Base-by-base conservation (phyloP, 1,140 invertebrate genomes). In the Caerostris darwini region DNA sequence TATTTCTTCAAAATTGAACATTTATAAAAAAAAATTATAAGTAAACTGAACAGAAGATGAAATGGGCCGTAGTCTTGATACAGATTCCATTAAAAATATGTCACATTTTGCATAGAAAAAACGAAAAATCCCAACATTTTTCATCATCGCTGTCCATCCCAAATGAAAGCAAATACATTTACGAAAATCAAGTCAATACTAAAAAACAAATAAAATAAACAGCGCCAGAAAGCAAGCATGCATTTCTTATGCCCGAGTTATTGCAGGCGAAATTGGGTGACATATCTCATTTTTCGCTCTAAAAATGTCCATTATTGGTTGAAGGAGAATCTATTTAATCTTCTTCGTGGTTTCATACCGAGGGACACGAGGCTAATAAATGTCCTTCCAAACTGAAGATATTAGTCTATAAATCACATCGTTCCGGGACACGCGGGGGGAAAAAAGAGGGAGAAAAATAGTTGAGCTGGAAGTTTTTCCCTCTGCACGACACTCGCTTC, bases 351-450 rank as follows among this genome's bases (percentile, higher is more conserved):
- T 53, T 88, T 53, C 59, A 53, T 57, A 7, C n/a, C 58, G 50
- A 50, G 53, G 58, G 86, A 88, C 59, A 64, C 56, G 50, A 88
- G 56, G 6, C 86, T 88, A 54, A 88, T 88, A 88, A 88, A 88
- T 59, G 58, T 88, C 86, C 86, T 64, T 88, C 86, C 59, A 83
- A 83, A 64, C 58, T 17, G 56, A 88, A 64, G 86, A 64, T 88
- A 88, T 88, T 88, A 50, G 58, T 61, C 61, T 10, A 88, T 88
- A 88, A 88, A 88, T 88, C 86, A 88, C 50, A n/a, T 61, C 5
- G 34, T 64, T 61, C 34, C 10, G 53, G 10, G 82, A 83, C 14
- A 83, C 7, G 7, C 82, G 17, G 54, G 7, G 53, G 3, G 14
- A 58, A 10, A 83, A 57, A 53, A 88, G 10, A 67, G 59, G 86